A percentile compares a stretch with the other conserved stretches of the same genome.
These are phyloP conservation scores for Drosophila gunungcola DNA, from an alignment of 1,140 invertebrate genomes.

Conservation along the genomic window DNA sequence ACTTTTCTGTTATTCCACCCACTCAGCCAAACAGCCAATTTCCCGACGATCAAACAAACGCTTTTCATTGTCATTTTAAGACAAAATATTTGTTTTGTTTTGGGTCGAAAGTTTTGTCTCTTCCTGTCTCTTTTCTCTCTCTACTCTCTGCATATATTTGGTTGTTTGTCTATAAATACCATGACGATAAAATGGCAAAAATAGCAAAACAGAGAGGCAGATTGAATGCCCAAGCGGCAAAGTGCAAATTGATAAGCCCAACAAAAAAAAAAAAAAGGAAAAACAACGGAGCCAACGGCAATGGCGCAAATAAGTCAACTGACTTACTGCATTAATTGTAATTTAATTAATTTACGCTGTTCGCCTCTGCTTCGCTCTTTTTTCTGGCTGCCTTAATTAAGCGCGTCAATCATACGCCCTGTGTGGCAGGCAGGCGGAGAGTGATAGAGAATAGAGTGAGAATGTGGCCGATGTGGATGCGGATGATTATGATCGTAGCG, in stretches of 20 bases:
- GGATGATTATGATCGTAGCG: conserved; percentile 38
- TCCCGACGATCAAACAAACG: conserved; percentile 14
- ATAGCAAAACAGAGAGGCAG: conserved; percentile 4
- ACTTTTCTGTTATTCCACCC: neutral
- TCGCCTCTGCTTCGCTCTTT: conserved; percentile 24
- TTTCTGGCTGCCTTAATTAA: conserved; percentile 62
- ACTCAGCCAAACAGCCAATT: neutral
- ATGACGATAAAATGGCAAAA: conserved; percentile 25
- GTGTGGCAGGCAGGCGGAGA: conserved; percentile 36
- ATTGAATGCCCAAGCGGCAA: conserved; percentile 13
- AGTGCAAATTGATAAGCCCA: conserved; percentile 56
- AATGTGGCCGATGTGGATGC: conserved; percentile 15
- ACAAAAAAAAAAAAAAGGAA: conserved; percentile 1
- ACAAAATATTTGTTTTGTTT: conserved; percentile 9
- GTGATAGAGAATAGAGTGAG: conserved; percentile 37
- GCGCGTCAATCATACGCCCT: conserved; percentile 74
- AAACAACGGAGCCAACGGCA: conserved; percentile 1
- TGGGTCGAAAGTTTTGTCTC: conserved; percentile 4
- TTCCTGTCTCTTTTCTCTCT: neutral
- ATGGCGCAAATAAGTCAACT: conserved; percentile 36
- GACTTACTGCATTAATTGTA: conserved; percentile 72
- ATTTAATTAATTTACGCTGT: conserved; percentile 73
- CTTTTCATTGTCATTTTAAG: conserved; percentile 8
- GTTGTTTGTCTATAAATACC: conserved; percentile 20
- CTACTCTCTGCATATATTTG: neutral